Evolutionary conservation across 2,113 vertebrate genomes (phyloP).

Genomic region (Stomatorhinus ivindoensis): DNA sequence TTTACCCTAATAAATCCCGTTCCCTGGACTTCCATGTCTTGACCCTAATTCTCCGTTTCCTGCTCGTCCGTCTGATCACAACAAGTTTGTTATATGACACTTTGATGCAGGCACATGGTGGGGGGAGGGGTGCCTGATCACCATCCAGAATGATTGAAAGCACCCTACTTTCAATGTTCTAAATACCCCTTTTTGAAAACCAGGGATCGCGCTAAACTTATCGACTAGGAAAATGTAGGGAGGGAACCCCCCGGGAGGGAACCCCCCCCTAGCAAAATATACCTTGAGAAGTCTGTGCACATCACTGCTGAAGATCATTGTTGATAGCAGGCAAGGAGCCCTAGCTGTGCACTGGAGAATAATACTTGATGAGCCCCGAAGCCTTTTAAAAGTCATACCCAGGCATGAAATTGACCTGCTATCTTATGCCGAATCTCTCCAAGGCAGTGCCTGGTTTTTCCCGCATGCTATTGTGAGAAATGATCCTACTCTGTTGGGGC

Average conservation of each 20-base stretch:
- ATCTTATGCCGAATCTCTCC: not conserved
- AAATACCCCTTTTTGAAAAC: too few relatives aligned
- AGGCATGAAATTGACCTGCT: not conserved
- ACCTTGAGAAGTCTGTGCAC: not conserved
- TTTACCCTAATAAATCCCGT: too few relatives aligned
- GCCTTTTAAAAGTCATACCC: not conserved
- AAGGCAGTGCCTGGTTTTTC: not conserved
- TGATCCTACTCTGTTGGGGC: not conserved
- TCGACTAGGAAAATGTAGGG: too few relatives aligned
- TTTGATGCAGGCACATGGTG: not conserved
- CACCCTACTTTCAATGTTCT: not conserved
- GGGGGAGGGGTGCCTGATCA: not conserved
- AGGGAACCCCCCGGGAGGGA: too few relatives aligned
- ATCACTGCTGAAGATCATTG: not conserved
- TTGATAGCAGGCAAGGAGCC: not conserved
- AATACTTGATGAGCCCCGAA: too few relatives aligned
- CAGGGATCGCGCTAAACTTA: too few relatives aligned
- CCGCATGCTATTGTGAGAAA: not conserved
- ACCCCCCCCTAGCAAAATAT: too few relatives aligned
- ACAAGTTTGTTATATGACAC: not conserved
- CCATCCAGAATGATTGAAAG: not conserved
- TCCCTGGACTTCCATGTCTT: too few relatives aligned
- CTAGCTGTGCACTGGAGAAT: not conserved
- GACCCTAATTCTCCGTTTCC: too few relatives aligned
- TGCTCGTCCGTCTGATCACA: too few relatives aligned